phyloP scores from a whole-genome alignment of 2,888 invertebrate genomes.

The Calameuta filiformis region DNA sequence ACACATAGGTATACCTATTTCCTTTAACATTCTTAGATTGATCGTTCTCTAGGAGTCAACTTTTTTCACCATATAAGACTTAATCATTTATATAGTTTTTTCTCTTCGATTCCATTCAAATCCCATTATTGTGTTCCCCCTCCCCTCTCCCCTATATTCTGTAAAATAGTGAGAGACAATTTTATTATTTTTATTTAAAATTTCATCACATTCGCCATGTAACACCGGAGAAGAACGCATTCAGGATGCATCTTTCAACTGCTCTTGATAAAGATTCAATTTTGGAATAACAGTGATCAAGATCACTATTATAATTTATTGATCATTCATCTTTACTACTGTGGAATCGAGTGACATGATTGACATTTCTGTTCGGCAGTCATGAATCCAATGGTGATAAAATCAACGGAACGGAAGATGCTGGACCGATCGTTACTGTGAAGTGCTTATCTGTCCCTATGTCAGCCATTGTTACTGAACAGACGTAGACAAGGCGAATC shows the following conservation, averaged over 20 bases:
- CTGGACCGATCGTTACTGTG: conserved; percentile 7
- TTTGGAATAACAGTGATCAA: too few relatives aligned
- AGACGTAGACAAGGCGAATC: neutral
- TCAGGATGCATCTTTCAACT: too few relatives aligned
- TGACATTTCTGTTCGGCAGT: neutral
- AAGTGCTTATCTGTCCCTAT: conserved; percentile 7
- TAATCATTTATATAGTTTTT: neutral
- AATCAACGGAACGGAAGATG: conserved; percentile 6
- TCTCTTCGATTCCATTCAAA: neutral
- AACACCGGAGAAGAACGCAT: too few relatives aligned
- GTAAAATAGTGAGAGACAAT: neutral
- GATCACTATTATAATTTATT: too few relatives aligned
- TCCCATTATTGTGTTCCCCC: neutral
- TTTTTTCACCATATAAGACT: neutral
- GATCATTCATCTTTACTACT: too few relatives aligned
- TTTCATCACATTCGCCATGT: neutral
- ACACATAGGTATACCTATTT: neutral
- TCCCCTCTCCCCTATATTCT: neutral
- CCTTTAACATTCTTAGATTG: neutral
- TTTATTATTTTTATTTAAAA: too few relatives aligned
- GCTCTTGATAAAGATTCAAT: too few relatives aligned
- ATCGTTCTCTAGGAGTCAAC: neutral
- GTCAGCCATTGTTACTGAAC: conserved; percentile 5
- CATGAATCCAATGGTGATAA: neutral
- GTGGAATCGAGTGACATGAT: too few relatives aligned